These are phyloP conservation scores for Indri indri DNA, from an alignment of 2,113 vertebrate genomes.

Conservation along the genomic window DNA sequence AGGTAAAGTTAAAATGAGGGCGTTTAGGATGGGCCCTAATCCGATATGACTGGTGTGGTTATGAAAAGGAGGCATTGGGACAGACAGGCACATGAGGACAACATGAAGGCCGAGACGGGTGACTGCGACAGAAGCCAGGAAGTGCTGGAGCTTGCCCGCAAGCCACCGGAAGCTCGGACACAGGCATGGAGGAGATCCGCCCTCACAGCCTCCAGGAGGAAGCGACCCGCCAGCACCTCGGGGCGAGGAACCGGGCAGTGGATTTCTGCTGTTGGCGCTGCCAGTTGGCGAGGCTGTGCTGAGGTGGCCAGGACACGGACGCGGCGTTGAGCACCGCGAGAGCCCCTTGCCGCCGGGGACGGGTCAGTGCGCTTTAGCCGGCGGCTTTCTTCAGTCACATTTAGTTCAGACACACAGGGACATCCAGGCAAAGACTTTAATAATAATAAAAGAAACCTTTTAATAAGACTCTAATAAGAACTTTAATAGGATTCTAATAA, in stretches of 20 bases:
- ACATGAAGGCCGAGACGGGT: neutral
- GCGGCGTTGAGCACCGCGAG: too few species aligned
- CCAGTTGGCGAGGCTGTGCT: neutral
- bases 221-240: too few species aligned
- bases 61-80: neutral
- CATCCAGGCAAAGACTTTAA: slow-evolving; percentile 1
- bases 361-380: neutral
- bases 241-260: neutral
- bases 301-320: neutral
- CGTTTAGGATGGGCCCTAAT: neutral
- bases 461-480: neutral
- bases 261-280: neutral
- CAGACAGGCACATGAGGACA: neutral
- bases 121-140: neutral
- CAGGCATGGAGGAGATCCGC: neutral
- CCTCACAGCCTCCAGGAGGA: neutral
- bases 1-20: neutral
- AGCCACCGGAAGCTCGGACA: neutral
- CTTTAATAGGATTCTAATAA: slow-evolving; percentile 28
- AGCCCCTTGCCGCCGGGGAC: neutral
- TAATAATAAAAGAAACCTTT: neutral
- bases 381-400: neutral
- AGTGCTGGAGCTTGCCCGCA: neutral
- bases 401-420: neutral
- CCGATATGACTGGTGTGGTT: neutral